Conservation (phyloP, 2,113 vertebrate genomes). For the Brachionichthys hirsutus region DNA sequence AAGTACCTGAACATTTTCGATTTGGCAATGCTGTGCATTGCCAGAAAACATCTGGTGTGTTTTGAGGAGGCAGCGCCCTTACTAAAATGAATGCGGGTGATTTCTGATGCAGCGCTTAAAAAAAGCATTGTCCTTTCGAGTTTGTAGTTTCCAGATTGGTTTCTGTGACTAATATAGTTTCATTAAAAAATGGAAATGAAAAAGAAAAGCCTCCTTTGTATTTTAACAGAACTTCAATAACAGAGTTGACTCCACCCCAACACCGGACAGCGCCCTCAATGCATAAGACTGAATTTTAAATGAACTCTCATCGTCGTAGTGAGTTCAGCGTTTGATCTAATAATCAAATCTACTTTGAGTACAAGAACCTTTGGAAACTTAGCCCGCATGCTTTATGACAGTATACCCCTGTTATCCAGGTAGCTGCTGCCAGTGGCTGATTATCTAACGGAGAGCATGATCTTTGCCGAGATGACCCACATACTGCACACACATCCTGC, state of each 20-base stretch:
- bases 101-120: no score
- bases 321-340: not conserved
- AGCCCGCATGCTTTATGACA: not conserved
- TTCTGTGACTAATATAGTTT: not conserved
- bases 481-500: constrained; percentile 61
- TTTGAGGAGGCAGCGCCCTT: no score
- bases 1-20: not conserved
- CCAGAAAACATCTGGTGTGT: not conserved
- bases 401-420: constrained; percentile 20
- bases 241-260: not conserved
- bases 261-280: not conserved
- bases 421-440: constrained; percentile 24
- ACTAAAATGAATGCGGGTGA: no score
- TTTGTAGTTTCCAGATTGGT: not conserved
- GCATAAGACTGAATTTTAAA: not conserved
- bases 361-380: not conserved
- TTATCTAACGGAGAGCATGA: constrained; percentile 57
- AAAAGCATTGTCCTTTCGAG: no score
- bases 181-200: no score
- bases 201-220: not conserved
- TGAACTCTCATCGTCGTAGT: no score
- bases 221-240: not conserved
- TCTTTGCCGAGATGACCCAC: constrained; percentile 51
- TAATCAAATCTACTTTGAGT: not conserved
- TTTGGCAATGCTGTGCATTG: not conserved